A percentile compares a stretch with the other conserved stretches of the same genome.
Conservation (phyloP, 1,140 invertebrate genomes). For the Copidosoma floridanum region DNA sequence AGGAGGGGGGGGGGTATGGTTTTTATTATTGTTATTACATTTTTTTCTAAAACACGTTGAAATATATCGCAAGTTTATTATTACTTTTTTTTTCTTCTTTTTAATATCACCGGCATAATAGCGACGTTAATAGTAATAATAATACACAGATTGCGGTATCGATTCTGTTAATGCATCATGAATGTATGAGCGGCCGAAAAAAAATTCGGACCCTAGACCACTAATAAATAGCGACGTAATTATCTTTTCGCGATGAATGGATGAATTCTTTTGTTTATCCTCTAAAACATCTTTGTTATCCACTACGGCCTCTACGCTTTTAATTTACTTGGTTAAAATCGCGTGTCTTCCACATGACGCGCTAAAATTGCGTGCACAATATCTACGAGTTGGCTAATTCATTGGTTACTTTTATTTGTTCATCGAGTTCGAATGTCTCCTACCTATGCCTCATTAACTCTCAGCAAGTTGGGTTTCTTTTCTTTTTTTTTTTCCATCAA, state of each 20-base stretch:
- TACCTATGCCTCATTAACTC: too few species aligned
- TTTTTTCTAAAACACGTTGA: conserved; percentile 26
- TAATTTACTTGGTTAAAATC: conserved; percentile 6
- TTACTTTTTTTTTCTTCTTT: too few species aligned
- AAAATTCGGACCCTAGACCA: conserved; percentile 38
- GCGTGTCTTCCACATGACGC: conserved; percentile 3
- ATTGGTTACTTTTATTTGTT: conserved; percentile 16
- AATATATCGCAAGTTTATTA: conserved; percentile 27
- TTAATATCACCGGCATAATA: conserved; percentile 21
- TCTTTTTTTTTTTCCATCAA: too few species aligned
- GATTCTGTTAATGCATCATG: too few species aligned
- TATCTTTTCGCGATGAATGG: conserved; percentile 19
- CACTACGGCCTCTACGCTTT: conserved; percentile 14
- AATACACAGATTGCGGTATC: conserved; percentile 23
- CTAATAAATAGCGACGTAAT: conserved; percentile 46
- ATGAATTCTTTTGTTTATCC: conserved; percentile 12
- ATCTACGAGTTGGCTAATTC: conserved; percentile 17
- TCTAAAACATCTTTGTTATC: conserved; percentile 20
- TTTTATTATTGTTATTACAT: conserved; percentile 24
- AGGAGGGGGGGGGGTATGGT: conserved; percentile 3
- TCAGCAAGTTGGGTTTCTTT: too few species aligned
- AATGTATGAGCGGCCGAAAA: conserved; percentile 17
- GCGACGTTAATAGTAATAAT: conserved; percentile 24
- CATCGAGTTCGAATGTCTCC: conserved; percentile 1
- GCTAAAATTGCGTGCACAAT: conserved; percentile 12